phyloP scores from a whole-genome alignment of 37 sponge, comb jelly and placozoan species.

The Beroe ovata region DNA sequence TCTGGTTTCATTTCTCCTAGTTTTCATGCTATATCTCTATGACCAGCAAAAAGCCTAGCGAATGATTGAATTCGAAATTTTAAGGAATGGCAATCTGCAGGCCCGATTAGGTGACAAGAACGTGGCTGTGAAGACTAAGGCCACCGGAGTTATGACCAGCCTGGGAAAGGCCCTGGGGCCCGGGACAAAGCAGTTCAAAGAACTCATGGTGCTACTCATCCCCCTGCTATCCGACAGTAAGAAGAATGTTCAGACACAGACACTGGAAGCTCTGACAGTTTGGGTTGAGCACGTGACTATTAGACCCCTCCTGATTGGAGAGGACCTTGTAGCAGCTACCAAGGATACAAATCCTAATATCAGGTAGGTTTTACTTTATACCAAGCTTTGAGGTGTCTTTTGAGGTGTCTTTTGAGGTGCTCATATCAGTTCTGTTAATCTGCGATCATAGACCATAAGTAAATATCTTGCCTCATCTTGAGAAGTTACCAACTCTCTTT shows the following conservation, averaged over 20 bases:
- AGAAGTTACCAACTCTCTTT: too few relatives aligned
- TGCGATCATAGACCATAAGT: too few relatives aligned
- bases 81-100: conserved; percentile 9
- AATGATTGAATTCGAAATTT: too few relatives aligned
- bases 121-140: conserved; percentile 57
- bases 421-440: too few relatives aligned
- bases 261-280: conserved; percentile 6
- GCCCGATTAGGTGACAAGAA: conserved; percentile 14
- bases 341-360: conserved; percentile 38
- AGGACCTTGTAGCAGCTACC: conserved; percentile 41
- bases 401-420: too few relatives aligned
- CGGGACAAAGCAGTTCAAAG: conserved; percentile 35
- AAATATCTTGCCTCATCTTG: too few relatives aligned
- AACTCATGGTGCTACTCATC: conserved; percentile 11
- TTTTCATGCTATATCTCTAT: too few relatives aligned
- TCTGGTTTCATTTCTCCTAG: too few relatives aligned
- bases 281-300: conserved; percentile 53
- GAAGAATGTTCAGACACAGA: conserved; percentile 16
- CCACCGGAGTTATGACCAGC: conserved; percentile 13
- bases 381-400: too few relatives aligned
- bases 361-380: background rate
- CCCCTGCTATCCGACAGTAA: conserved; percentile 51
- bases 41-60: too few relatives aligned
- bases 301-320: conserved; percentile 40
- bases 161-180: conserved; percentile 42